Conservation (phyloP, 2,797 vertebrate species). For the Dendrocincla tyrannina region DNA sequence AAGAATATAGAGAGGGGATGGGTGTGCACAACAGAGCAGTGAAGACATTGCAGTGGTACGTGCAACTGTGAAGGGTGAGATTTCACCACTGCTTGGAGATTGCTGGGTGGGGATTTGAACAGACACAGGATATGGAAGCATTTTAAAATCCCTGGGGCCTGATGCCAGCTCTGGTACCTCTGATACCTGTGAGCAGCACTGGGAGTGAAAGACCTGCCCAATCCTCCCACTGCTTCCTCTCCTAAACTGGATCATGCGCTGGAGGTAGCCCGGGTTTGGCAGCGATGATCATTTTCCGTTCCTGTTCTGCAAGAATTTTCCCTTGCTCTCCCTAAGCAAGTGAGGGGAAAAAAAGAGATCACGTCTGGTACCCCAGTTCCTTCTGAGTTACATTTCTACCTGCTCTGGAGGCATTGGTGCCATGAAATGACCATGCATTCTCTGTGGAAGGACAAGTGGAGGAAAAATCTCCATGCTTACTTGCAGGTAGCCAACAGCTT, state of each 20-base stretch:
- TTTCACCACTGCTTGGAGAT: neutral
- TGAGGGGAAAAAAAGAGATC: neutral
- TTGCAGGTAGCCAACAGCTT: neutral
- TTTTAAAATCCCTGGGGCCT: neutral
- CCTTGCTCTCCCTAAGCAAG: neutral
- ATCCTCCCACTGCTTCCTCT: rapidly evolving
- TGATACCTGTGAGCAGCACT: neutral
- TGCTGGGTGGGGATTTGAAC: rapidly evolving
- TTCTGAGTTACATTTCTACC: neutral
- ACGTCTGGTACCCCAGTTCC: neutral
- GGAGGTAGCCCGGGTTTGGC: neutral
- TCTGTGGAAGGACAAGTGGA: neutral
- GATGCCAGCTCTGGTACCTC: neutral
- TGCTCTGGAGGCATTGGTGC: neutral
- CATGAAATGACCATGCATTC: rapidly evolving
- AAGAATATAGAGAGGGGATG: rapidly evolving
- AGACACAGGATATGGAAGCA: neutral
- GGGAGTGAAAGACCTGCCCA: rapidly evolving
- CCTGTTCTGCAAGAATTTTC: neutral
- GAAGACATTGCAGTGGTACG: rapidly evolving
- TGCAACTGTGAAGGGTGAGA: neutral
- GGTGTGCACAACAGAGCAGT: neutral
- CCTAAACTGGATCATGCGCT: rapidly evolving
- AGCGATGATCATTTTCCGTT: rapidly evolving
- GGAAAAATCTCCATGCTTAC: rapidly evolving